Conservation (phyloP, 2,888 invertebrate genomes). For the Helobdella robusta region DNA sequence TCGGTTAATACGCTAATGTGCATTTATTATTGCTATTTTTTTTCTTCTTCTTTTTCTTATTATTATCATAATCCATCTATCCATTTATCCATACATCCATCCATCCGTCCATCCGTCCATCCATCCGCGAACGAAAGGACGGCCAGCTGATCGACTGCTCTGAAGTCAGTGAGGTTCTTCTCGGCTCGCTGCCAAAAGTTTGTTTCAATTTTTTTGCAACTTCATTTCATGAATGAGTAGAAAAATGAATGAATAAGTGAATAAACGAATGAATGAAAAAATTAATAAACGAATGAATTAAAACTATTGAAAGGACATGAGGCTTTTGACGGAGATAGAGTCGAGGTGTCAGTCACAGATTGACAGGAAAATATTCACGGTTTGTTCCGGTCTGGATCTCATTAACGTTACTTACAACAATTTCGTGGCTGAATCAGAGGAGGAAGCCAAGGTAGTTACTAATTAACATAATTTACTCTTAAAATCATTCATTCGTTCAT, state of each 20-base stretch:
- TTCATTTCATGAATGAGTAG: background rate
- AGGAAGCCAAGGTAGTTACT: slow-evolving; percentile 87
- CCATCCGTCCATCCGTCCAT: no score
- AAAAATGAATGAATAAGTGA: no score
- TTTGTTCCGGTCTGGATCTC: slow-evolving; percentile 95
- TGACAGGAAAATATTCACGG: slow-evolving; percentile 87
- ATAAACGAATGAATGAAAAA: no score
- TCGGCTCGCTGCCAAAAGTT: slow-evolving; percentile 86
- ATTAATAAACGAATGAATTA: background rate
- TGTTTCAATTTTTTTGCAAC: no score
- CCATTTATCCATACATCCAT: no score
- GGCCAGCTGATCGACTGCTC: slow-evolving; percentile 95
- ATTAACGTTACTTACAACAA: slow-evolving; percentile 97
- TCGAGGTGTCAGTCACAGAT: slow-evolving; percentile 47
- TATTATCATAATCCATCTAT: no score
- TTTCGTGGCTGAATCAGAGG: slow-evolving; percentile 83
- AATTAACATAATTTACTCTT: no score
- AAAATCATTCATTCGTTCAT: no score
- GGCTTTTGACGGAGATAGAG: slow-evolving; percentile 24
- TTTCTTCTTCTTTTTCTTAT: no score
- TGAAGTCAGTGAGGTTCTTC: slow-evolving; percentile 92
- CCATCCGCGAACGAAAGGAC: no score
- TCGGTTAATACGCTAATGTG: no score
- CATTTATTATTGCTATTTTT: no score
- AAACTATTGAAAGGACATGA: slow-evolving; percentile 11